These are phyloP conservation scores for Drosophila pallidifrons DNA, from an alignment of 1,140 invertebrate genomes.

Conservation along the genomic window DNA sequence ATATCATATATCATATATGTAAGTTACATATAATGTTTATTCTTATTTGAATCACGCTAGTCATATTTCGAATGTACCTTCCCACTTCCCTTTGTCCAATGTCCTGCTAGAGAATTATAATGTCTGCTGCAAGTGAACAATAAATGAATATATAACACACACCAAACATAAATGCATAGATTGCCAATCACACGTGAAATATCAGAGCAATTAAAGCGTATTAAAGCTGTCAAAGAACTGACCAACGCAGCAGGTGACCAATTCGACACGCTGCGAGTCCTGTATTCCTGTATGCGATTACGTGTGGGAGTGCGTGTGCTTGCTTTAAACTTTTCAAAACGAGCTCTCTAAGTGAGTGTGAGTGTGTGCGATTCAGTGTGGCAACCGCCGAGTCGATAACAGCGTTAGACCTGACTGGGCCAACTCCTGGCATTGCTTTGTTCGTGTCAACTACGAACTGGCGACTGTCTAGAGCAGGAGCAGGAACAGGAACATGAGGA, in stretches of 20 bases:
- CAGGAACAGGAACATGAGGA: background rate
- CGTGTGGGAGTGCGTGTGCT: background rate
- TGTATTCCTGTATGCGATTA: background rate
- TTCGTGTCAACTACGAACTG: conserved; percentile 43
- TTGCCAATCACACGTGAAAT: background rate
- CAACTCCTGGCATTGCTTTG: background rate
- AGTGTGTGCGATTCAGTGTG: conserved; percentile 5
- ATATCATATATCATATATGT: too few species aligned
- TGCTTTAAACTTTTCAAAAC: conserved; percentile 12
- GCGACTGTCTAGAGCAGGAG: conserved; percentile 24
- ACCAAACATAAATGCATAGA: background rate
- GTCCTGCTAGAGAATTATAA: background rate
- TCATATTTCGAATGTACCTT: too few species aligned
- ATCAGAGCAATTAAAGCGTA: conserved; percentile 37
- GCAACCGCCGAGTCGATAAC: background rate
- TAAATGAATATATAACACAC: background rate
- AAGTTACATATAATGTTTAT: too few species aligned
- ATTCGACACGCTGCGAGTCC: conserved; percentile 21
- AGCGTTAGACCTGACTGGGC: background rate
- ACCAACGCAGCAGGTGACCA: conserved; percentile 67
- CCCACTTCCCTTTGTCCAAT: too few species aligned
- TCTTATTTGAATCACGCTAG: too few species aligned
- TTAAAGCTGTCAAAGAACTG: conserved; percentile 47
- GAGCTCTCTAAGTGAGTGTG: conserved; percentile 1
- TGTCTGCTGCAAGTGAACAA: background rate